Evolutionary conservation across 1,140 invertebrate genomes (phyloP).

Genomic region (Asobara japonica): DNA sequence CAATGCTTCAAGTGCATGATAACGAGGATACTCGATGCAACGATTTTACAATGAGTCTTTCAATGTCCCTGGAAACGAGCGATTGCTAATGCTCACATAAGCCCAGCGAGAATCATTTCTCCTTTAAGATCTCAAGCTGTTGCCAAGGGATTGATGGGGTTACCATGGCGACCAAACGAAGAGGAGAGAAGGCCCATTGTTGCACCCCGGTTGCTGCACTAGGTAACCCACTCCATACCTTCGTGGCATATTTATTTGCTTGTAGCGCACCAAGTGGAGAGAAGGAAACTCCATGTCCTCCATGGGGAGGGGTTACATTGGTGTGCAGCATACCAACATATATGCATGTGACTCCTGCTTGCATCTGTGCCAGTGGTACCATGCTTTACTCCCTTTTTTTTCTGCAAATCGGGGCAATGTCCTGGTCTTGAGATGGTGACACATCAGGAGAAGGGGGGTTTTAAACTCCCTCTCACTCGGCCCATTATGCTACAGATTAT

Average conservation of each 20-base stretch:
- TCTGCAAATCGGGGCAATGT: conserved; percentile 56
- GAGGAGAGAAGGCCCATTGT: conserved; percentile 57
- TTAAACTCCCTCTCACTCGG: not conserved
- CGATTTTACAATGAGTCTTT: not conserved
- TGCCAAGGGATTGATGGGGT: conserved; percentile 68
- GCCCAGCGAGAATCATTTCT: conserved; percentile 53
- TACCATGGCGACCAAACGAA: conserved; percentile 60
- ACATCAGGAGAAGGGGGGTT: not conserved
- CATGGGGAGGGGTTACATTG: conserved; percentile 16
- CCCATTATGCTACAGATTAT: conserved; percentile 1
- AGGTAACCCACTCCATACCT: conserved; percentile 41
- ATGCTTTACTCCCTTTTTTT: conserved; percentile 51
- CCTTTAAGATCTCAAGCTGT: conserved; percentile 68
- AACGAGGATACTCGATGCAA: conserved; percentile 25
- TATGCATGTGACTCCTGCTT: conserved; percentile 33
- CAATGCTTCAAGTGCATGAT: conserved; percentile 8
- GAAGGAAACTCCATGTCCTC: conserved; percentile 26
- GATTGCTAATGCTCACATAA: conserved; percentile 27
- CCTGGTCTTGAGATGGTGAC: conserved; percentile 48
- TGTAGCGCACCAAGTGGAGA: conserved; percentile 42
- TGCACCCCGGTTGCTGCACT: conserved; percentile 57
- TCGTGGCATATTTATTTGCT: conserved; percentile 66
- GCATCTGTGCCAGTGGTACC: conserved; percentile 67
- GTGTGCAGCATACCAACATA: conserved; percentile 47
- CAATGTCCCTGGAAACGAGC: conserved; percentile 1